A percentile compares a stretch with the other conserved stretches of the same genome.
phyloP scores from a whole-genome alignment of 2,113 vertebrate genomes.

The Oreotrochilus melanogaster region DNA sequence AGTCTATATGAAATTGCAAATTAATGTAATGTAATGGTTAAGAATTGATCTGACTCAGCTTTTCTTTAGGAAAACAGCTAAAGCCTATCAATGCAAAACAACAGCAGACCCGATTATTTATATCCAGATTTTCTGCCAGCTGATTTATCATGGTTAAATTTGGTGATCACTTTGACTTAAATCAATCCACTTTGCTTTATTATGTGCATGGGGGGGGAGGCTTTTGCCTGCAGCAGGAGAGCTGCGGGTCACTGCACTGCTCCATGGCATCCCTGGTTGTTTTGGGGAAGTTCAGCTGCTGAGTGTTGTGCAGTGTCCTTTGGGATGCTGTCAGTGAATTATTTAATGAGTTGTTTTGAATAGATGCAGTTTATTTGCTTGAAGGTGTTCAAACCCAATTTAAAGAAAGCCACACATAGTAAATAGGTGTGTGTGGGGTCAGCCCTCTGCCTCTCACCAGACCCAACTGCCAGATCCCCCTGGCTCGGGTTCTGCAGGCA shows the following conservation, averaged over 20 bases:
- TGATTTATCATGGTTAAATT: background rate
- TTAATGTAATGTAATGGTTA: background rate
- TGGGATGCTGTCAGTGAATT: background rate
- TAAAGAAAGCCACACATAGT: background rate
- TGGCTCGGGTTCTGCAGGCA: too few species aligned
- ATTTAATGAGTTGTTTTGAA: background rate
- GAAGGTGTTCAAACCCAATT: background rate
- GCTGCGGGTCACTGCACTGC: background rate
- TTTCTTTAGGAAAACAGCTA: background rate
- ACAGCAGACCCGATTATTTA: background rate
- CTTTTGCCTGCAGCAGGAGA: background rate
- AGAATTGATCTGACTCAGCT: background rate
- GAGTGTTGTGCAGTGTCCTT: background rate
- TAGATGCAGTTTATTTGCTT: background rate
- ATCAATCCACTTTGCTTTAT: background rate
- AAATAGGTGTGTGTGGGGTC: background rate
- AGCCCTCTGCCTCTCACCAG: background rate
- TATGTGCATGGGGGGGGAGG: background rate
- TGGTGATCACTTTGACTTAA: background rate
- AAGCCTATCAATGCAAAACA: background rate
- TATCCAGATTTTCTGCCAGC: background rate
- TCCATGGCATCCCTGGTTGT: background rate
- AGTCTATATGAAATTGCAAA: background rate
- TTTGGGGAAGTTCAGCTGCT: background rate
- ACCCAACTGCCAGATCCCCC: background rate